Percentiles rank a stretch among this genome's conserved stretches.
These are phyloP conservation scores for Dendrolimus houi DNA, from an alignment of 2,888 invertebrate species.

Conservation along the genomic window DNA sequence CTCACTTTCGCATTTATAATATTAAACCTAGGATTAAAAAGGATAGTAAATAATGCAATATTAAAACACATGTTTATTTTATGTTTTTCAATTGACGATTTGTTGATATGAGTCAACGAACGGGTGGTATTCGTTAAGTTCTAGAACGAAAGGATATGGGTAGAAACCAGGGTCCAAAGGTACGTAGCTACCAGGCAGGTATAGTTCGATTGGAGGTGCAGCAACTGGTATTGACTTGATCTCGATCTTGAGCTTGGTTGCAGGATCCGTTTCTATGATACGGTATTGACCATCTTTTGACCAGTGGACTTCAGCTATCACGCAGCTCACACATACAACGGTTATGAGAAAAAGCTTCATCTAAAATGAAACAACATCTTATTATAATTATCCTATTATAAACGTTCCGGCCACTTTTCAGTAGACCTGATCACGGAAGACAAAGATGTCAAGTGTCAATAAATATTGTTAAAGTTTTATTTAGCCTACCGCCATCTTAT, in stretches of 20 bases:
- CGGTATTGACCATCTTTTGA: neutral
- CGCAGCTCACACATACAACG: neutral
- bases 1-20: too few relatives aligned
- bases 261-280: neutral
- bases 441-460: too few relatives aligned
- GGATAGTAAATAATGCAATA: too few relatives aligned
- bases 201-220: neutral
- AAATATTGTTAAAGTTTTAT: too few relatives aligned
- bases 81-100: neutral
- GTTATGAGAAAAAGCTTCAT: neutral
- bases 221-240: neutral
- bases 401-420: too few relatives aligned
- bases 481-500: too few relatives aligned
- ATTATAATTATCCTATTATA: too few relatives aligned
- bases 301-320: neutral
- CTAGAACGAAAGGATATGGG: neutral
- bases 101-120: neutral
- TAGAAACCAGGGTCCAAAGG: neutral
- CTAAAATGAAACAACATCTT: neutral
- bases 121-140: neutral
- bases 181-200: neutral
- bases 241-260: neutral
- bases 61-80: too few relatives aligned
- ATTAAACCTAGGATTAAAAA: too few relatives aligned
- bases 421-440: too few relatives aligned